Evolutionary conservation across 1,140 invertebrate species (phyloP), one percentile per base, ranked within the genome.

Genomic region (Drosophila cardini): DNA sequence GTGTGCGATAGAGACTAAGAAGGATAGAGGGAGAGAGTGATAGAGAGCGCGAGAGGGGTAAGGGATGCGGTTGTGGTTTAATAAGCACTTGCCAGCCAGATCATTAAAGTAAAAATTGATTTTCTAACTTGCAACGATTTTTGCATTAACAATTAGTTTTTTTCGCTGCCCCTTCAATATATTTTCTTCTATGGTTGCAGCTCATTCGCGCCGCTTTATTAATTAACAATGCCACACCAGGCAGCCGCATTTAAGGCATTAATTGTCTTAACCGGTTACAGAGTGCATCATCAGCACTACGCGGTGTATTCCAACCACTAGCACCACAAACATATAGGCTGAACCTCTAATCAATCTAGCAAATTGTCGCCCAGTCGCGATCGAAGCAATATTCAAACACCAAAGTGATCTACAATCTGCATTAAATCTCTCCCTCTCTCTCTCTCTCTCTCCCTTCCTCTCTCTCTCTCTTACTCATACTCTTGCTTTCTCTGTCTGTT

Each of bases 21-120:
- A 11, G 15, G 48, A 30, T 5, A 36, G 13, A 30, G 26, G 1
- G 13, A 13, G 32, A 36, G 50, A 16, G 15, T 5, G 32, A 38
- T 10, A 38, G 34, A 11, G 5, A 55, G 52, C 11, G 32, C 4
- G 15, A 30, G 6, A 9, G 30, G n/a, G 32, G 13, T 8, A 30
- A 53, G 32, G 30, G 32, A 43, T 42, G 50, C 42, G 67, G 67
- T 16, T 36, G 43, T 36, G 52, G 36, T 82, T 85, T 87, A 87
- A 87, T 87, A 84, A 80, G 78, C 80, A 84, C 77, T 84, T 84
- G 72, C 73, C 85, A 58, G 80, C 65, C 80, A 89, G 85, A 80
- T 89, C 84, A 89, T 89, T 89, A 89, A 90, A 90, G 85, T 89
- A 89, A 89, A 89, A 89, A 89, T 89, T 89, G 84, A 89, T 89